Evolutionary conservation across 2,888 invertebrate genomes (phyloP).

Genomic region (Orthosia gracilis): DNA sequence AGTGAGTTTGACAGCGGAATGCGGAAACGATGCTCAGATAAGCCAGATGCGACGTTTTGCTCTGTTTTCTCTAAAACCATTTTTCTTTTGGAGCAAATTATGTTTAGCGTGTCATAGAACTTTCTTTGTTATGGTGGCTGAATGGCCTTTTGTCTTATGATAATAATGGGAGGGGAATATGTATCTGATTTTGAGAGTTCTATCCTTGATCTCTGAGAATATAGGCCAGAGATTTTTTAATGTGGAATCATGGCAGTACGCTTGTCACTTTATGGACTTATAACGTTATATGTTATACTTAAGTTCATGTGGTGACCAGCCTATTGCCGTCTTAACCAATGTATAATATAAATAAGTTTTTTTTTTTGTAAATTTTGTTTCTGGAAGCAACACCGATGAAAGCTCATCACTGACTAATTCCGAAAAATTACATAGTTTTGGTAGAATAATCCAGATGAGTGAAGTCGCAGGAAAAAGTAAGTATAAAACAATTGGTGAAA

Average conservation of each 20-base stretch:
- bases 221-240: neutral
- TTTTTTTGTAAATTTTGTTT: too few relatives aligned
- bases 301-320: too few relatives aligned
- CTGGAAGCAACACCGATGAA: too few relatives aligned
- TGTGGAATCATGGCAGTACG: neutral
- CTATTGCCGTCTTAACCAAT: too few relatives aligned
- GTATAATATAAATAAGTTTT: too few relatives aligned
- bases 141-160: constrained; percentile 19
- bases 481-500: neutral
- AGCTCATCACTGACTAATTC: too few relatives aligned
- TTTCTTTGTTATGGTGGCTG: constrained; percentile 29
- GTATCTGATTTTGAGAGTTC: constrained; percentile 17
- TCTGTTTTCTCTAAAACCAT: constrained; percentile 44
- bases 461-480: neutral
- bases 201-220: constrained; percentile 8
- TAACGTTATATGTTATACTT: too few relatives aligned
- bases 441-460: too few relatives aligned
- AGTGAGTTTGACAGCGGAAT: constrained; percentile 59
- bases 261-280: neutral
- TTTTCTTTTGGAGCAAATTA: constrained; percentile 45
- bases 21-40: constrained; percentile 43
- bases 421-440: too few relatives aligned
- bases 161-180: constrained; percentile 33
- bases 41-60: constrained; percentile 33
- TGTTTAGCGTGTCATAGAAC: constrained; percentile 15